Base-by-base conservation (phyloP, 1,140 invertebrate species). In the Amyelois transitella region DNA sequence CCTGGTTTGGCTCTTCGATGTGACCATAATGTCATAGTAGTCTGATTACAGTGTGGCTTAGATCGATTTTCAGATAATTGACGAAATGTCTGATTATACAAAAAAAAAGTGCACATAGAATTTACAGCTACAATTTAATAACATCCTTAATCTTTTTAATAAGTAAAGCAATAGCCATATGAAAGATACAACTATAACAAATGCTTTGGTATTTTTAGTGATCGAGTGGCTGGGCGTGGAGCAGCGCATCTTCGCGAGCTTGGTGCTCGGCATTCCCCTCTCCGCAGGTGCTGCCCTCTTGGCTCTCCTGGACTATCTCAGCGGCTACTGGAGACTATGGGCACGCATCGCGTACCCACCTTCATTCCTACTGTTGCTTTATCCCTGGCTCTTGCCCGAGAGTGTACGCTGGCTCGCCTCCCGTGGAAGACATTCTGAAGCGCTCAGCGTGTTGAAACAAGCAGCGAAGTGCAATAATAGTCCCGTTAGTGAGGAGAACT, bases 201-300 rank as follows among this genome's bases (percentile, higher is more conserved):
- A n/a, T n/a, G 7, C 8, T 6, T 32, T 6, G 7, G 8, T 6
- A 10, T 4, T 62, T 72, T 53, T 88, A 72, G 95, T 93, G 60
- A 91, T 96, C 64, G 95, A 97, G 76, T 90, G 94, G 75, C 91
- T 95, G 0, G 94, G 93, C 8, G 92, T 94, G 10, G 90, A 91
- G 54, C 92, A 93, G 49, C 87, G 96, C 45, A 93, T 94, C 6
- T 77, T 95, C 12, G 93, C 92, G 32, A 94, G 94, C 38, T 91
- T 94, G 6, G 81, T 94, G 0, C 91, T 94, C 1, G 92, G 92
- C 18, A 90, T 92, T 32, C 93, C 92, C 56, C 58, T 85, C 45
- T 92, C 94, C 0, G 63, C 93, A 1, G 96, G 95, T 0, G 91
- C 93, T 45, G 91, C 92, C 18, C 72, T 91, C 6, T 79, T 94